Evolutionary conservation across 2,797 vertebrate species (phyloP).

Genomic region (Danio aesculapii): DNA sequence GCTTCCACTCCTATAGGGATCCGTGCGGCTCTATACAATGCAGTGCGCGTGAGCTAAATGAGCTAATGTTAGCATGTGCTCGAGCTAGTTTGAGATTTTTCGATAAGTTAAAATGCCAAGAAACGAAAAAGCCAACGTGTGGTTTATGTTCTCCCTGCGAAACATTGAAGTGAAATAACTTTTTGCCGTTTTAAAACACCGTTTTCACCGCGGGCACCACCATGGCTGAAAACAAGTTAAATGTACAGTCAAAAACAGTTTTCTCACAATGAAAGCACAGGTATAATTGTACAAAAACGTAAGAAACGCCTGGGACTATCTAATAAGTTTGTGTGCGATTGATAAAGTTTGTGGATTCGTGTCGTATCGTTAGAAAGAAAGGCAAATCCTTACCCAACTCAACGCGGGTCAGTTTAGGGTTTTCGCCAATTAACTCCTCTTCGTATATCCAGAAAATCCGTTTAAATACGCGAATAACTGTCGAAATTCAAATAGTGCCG

Average conservation of each 20-base stretch:
- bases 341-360: neutral
- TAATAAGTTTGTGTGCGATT: slow-evolving; percentile 10
- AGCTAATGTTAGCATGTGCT: slow-evolving; percentile 83
- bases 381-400: slow-evolving; percentile 73
- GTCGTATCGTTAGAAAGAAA: slow-evolving; percentile 49
- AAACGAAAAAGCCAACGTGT: slow-evolving; percentile 39
- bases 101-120: slow-evolving; percentile 68
- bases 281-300: neutral
- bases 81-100: slow-evolving; percentile 73
- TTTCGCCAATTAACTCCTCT: slow-evolving; percentile 76
- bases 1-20: slow-evolving; percentile 61
- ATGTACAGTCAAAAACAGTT: slow-evolving; percentile 21
- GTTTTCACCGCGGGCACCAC: neutral
- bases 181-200: neutral
- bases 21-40: slow-evolving; percentile 62
- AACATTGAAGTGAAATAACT: slow-evolving; percentile 20
- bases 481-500: slow-evolving; percentile 73
- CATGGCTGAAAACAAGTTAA: slow-evolving; percentile 40
- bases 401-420: slow-evolving; percentile 76
- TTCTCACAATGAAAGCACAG: slow-evolving; percentile 26
- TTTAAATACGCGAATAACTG: slow-evolving; percentile 74
- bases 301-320: neutral
- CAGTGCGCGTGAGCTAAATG: slow-evolving; percentile 75
- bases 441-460: slow-evolving; percentile 78
- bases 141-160: neutral